Evolutionary conservation across 2,888 invertebrate species (phyloP).

Genomic region (Nematopogon swammerdamellus): DNA sequence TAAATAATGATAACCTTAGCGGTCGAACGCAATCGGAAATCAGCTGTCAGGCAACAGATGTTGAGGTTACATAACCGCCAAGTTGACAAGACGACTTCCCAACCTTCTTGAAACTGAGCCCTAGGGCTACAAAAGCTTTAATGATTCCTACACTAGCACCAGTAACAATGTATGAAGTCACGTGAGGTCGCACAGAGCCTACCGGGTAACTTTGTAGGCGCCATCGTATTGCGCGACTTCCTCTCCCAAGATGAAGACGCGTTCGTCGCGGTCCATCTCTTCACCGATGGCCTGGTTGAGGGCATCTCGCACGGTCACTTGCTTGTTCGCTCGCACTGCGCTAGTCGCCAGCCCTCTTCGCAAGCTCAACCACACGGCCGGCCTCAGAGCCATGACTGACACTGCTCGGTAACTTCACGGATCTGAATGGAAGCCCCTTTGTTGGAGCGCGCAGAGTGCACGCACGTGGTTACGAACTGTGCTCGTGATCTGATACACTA

Average conservation of each 20-base stretch:
- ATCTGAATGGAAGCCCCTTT: too few relatives aligned
- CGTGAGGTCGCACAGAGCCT: too few relatives aligned
- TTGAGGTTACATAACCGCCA: neutral
- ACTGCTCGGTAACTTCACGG: neutral
- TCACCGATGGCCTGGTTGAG: constrained; percentile 95
- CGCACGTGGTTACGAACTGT: too few relatives aligned
- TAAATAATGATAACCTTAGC: too few relatives aligned
- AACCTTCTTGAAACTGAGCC: too few relatives aligned
- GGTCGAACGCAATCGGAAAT: too few relatives aligned
- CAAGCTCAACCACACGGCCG: neutral
- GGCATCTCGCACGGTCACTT: constrained; percentile 95
- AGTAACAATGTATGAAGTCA: too few relatives aligned
- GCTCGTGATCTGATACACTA: too few relatives aligned
- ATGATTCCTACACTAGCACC: too few relatives aligned
- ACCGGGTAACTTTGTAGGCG: constrained; percentile 88
- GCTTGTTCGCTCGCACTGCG: constrained; percentile 41
- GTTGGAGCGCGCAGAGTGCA: too few relatives aligned
- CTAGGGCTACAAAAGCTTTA: too few relatives aligned
- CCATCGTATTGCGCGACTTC: constrained; percentile 99
- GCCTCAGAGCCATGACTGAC: constrained; percentile 1
- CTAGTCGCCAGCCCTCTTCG: constrained; percentile 49
- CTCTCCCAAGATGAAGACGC: constrained; percentile 89
- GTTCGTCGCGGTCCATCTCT: constrained; percentile 91
- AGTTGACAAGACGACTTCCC: neutral
- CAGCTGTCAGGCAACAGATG: neutral